Conservation (phyloP, 1,140 invertebrate species). For the Coelopa frigida region DNA sequence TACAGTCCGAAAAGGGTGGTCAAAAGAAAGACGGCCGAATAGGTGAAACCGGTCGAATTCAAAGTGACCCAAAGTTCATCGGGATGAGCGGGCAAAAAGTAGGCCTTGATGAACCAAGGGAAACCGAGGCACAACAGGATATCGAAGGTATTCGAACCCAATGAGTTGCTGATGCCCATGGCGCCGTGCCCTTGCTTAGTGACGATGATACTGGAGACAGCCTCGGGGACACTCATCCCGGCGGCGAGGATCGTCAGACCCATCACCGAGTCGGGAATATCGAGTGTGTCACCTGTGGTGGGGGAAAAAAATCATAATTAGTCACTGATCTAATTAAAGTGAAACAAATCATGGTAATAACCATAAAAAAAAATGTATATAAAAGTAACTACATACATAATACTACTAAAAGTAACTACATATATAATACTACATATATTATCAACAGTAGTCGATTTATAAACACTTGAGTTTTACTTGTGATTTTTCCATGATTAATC, state of each 20-base stretch:
- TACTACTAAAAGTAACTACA: too few relatives aligned
- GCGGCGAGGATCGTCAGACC: conserved; percentile 65
- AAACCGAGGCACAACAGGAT: conserved; percentile 74
- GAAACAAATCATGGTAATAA: too few relatives aligned
- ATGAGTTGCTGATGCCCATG: conserved; percentile 81
- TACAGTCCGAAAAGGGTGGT: conserved; percentile 64
- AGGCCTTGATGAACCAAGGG: conserved; percentile 72
- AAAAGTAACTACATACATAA: too few relatives aligned
- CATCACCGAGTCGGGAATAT: conserved; percentile 68
- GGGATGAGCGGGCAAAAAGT: conserved; percentile 57
- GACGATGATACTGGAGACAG: conserved; percentile 71
- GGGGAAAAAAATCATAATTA: too few relatives aligned
- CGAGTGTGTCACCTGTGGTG: conserved; percentile 57
- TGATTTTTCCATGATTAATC: too few relatives aligned
- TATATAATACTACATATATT: too few relatives aligned
- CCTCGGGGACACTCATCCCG: conserved; percentile 74
- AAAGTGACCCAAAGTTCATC: conserved; percentile 50
- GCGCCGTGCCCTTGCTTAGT: conserved; percentile 71
- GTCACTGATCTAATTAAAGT: too few relatives aligned
- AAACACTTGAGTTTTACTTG: too few relatives aligned
- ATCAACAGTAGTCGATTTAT: too few relatives aligned
- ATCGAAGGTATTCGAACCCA: conserved; percentile 82
- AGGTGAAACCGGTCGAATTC: conserved; percentile 66
- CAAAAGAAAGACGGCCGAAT: conserved; percentile 66
- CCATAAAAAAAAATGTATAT: too few relatives aligned